Evolutionary conservation across 1,140 invertebrate genomes (phyloP).

Genomic region (Augochlora pura): DNA sequence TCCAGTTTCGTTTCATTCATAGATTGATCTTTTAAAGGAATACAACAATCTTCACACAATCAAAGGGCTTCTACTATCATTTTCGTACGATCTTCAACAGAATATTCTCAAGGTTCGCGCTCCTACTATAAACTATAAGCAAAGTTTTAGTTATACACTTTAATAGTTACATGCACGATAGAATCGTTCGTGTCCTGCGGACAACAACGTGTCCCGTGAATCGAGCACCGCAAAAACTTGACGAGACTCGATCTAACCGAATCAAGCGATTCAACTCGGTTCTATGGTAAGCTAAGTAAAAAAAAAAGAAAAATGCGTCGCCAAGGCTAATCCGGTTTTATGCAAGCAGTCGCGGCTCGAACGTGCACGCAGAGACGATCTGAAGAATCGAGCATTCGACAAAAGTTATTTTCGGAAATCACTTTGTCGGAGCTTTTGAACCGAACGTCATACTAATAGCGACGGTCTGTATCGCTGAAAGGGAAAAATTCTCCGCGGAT

Average conservation of each 20-base stretch:
- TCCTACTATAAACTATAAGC: too few relatives aligned
- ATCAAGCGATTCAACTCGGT: not conserved
- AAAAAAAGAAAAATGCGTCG: constrained; percentile 17
- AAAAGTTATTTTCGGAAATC: constrained; percentile 34
- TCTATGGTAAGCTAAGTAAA: constrained; percentile 32
- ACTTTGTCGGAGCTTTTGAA: constrained; percentile 22
- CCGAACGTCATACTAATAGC: constrained; percentile 32
- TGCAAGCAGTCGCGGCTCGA: not conserved
- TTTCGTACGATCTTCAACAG: too few relatives aligned
- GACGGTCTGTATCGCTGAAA: constrained; percentile 23
- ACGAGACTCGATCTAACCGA: not conserved
- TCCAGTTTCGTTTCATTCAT: too few relatives aligned
- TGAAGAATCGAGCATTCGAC: constrained; percentile 4
- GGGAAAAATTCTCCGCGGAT: constrained; percentile 26
- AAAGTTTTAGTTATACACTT: too few relatives aligned
- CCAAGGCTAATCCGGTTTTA: not conserved
- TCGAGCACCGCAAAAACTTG: not conserved
- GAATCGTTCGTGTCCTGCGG: too few relatives aligned
- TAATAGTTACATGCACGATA: too few relatives aligned
- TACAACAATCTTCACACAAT: too few relatives aligned
- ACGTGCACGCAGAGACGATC: not conserved
- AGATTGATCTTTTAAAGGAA: too few relatives aligned
- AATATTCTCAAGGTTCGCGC: too few relatives aligned
- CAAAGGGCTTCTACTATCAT: too few relatives aligned
- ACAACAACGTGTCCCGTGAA: too few relatives aligned